phyloP scores from a whole-genome alignment of 2,113 vertebrate genomes.

The Grammomys surdaster region DNA sequence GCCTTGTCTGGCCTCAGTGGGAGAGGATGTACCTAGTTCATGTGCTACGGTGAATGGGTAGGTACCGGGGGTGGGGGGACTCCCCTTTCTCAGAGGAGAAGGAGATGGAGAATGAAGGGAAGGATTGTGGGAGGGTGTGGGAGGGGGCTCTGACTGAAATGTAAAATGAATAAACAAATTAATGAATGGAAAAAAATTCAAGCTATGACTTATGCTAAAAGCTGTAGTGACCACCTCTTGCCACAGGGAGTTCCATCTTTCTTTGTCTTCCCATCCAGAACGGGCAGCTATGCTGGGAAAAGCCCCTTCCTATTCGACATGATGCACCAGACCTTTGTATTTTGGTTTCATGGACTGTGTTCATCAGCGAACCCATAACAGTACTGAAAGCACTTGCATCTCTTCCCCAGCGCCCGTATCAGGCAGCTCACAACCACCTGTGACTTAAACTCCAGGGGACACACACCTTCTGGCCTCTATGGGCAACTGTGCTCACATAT shows the following conservation, averaged over 20 bases:
- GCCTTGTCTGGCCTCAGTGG: too few relatives aligned
- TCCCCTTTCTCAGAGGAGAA: too few relatives aligned
- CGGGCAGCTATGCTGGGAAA: background rate
- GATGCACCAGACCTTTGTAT: background rate
- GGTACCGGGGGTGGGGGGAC: too few relatives aligned
- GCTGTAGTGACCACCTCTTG: background rate
- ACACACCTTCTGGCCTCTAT: background rate
- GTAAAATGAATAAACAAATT: too few relatives aligned
- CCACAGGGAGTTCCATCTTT: constrained; percentile 23
- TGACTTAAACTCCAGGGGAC: background rate
- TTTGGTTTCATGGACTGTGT: background rate
- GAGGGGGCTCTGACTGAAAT: too few relatives aligned
- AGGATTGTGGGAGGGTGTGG: too few relatives aligned
- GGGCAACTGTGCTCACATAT: background rate
- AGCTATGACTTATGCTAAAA: background rate
- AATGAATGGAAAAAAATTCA: too few relatives aligned
- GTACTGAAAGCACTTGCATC: too few relatives aligned
- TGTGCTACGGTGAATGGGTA: too few relatives aligned
- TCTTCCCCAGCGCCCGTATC: background rate
- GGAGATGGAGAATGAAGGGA: too few relatives aligned
- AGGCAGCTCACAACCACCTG: background rate
- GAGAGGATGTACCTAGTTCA: too few relatives aligned
- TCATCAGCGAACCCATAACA: background rate
- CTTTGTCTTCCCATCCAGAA: background rate
- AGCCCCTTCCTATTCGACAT: background rate